phyloP scores from a whole-genome alignment of 1,140 invertebrate genomes.

The Zaprionus ghesquierei region DNA sequence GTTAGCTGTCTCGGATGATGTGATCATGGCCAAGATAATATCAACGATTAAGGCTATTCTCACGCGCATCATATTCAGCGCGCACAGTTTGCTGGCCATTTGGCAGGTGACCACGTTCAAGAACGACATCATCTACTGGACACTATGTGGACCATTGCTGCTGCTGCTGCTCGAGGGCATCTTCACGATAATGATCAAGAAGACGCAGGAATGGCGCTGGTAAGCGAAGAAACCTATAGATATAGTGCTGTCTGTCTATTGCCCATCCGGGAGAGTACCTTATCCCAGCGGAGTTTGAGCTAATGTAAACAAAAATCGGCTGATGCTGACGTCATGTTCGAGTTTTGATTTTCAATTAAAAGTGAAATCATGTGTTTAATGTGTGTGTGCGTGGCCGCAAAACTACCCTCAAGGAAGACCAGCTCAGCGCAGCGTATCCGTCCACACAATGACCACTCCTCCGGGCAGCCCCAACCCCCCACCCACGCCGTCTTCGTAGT shows the following conservation, averaged over 20 bases:
- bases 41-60: slow-evolving; percentile 91
- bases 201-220: slow-evolving; percentile 94
- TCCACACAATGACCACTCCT: slow-evolving; percentile 39
- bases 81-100: slow-evolving; percentile 90
- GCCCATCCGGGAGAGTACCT: background rate
- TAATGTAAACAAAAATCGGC: slow-evolving; percentile 75
- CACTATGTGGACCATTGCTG: slow-evolving; percentile 89
- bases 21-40: slow-evolving; percentile 87
- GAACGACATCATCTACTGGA: slow-evolving; percentile 89
- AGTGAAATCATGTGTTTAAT: slow-evolving; percentile 82
- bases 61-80: slow-evolving; percentile 90
- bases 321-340: slow-evolving; percentile 69
- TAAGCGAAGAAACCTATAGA: slow-evolving; percentile 81
- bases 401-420: background rate
- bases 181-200: slow-evolving; percentile 92
- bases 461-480: slow-evolving; percentile 29
- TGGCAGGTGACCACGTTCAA: slow-evolving; percentile 91
- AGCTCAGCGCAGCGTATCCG: background rate
- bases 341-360: slow-evolving; percentile 82
- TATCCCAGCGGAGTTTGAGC: background rate
- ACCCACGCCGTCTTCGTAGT: slow-evolving; percentile 33
- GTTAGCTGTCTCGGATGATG: slow-evolving; percentile 29
- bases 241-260: background rate
- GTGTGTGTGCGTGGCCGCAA: slow-evolving; percentile 30
- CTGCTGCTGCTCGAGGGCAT: slow-evolving; percentile 91